Percentiles rank a stretch among this genome's conserved stretches.
Evolutionary conservation across 1,140 invertebrate genomes (phyloP).

Genomic region (Drosophila prosaltans): DNA sequence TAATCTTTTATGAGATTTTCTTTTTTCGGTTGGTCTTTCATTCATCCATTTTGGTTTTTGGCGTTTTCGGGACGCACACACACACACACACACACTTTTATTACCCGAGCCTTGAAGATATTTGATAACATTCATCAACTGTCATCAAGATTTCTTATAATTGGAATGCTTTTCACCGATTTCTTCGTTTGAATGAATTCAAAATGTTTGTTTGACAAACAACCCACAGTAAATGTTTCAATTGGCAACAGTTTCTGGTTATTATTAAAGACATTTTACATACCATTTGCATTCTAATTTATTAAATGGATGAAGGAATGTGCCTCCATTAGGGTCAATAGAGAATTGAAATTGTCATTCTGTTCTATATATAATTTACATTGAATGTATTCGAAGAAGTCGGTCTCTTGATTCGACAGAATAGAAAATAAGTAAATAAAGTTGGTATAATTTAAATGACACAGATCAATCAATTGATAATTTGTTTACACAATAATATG

Average conservation of each 20-base stretch:
- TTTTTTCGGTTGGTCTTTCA: conserved; percentile 1
- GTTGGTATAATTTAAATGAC: too few relatives aligned
- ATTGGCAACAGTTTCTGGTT: not conserved
- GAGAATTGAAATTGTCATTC: too few relatives aligned
- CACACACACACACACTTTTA: not conserved
- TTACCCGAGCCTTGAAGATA: conserved; percentile 15
- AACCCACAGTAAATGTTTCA: not conserved
- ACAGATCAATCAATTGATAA: too few relatives aligned
- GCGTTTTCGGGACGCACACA: not conserved
- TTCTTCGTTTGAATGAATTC: not conserved
- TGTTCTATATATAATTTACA: too few relatives aligned
- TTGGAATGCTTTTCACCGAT: conserved; percentile 17
- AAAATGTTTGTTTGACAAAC: not conserved
- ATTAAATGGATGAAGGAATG: not conserved
- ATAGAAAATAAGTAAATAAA: too few relatives aligned
- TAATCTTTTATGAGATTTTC: conserved; percentile 23
- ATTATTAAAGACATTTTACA: not conserved
- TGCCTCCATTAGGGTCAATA: too few relatives aligned
- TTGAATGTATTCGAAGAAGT: too few relatives aligned
- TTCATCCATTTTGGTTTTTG: conserved; percentile 7
- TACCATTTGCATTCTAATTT: not conserved
- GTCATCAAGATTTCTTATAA: conserved; percentile 17
- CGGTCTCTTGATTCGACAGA: too few relatives aligned
- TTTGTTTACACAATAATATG: too few relatives aligned
- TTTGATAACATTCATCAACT: conserved; percentile 19